Evolutionary conservation across 2,888 invertebrate species (phyloP), one percentile per base, ranked within the genome.

Genomic region (Spicauda simplicius): DNA sequence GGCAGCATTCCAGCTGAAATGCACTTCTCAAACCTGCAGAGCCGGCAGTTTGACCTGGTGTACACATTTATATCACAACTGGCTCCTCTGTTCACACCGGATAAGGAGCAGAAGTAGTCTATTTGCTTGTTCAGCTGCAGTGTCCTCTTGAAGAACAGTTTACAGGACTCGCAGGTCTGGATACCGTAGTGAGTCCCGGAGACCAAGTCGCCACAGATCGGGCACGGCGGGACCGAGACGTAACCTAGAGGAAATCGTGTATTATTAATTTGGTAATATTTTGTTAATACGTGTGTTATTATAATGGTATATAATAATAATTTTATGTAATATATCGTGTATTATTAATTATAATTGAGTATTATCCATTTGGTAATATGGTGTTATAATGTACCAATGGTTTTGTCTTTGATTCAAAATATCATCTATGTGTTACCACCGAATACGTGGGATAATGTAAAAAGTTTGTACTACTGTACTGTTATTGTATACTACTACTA

Each of bases 121-220:
- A 69, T n/a, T 0, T 78, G 73, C 30, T 81, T 84, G 2, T 78
- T 71, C 20, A 77, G 66, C 37, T 83, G 80, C 0, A 85, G 56
- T 0, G 86, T 81, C 8, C 88, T 73, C 67, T 85, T 85, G 75
- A 88, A 88, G 79, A 88, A 88, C 0, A 80, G 73, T 64, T 85
- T 86, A 72, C 88, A 88, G 0, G 87, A 86, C 63, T 86, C 84
- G 64, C 88, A 88, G 0, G 85, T 83, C 2, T 74, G 73, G 0
- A 80, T 70, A 0, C 87, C 87, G 73, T 87, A 86, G 67, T 88
- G 85, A 0, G 77, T 55, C 0, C 88, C 86, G 0, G 82, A 78
- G 0, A 78, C 73, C 0, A 65, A 53, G 64, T 88, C 88, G 0
- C 78, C 77, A 67, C 88, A 88, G 2, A 88, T 65, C 0, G 85